A percentile compares a stretch with the other conserved stretches of the same genome.
These are phyloP conservation scores for Cladopsammia gracilis DNA, from an alignment of 64 coral and sea anemone species.

Conservation along the genomic window DNA sequence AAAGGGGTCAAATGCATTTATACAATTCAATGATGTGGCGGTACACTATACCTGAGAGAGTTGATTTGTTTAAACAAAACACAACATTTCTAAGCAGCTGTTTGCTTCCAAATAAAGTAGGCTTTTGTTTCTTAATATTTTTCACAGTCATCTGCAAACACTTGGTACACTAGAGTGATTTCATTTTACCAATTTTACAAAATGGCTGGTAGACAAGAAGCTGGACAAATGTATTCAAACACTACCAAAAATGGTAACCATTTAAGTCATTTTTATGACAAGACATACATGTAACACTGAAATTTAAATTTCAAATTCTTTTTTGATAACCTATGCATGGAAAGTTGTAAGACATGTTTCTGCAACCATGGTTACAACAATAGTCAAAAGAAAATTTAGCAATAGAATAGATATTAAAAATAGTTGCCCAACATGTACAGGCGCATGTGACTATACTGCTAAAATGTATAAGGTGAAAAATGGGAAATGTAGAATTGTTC, in stretches of 20 bases:
- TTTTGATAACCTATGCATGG: background rate
- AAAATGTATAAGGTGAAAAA: too few relatives aligned
- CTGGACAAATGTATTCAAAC: background rate
- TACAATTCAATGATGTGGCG: background rate
- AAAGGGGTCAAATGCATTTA: background rate
- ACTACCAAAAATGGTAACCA: background rate
- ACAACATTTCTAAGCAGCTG: constrained; percentile 17
- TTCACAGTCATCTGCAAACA: constrained; percentile 16
- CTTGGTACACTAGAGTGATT: background rate
- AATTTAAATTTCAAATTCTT: background rate
- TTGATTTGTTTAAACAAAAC: constrained; percentile 14
- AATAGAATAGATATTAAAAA: background rate
- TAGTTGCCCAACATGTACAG: too few relatives aligned
- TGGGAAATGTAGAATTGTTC: too few relatives aligned
- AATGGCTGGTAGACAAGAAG: background rate
- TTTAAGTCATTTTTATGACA: background rate
- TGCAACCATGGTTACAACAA: background rate
- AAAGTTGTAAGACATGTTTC: background rate
- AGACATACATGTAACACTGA: background rate
- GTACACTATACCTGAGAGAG: background rate
- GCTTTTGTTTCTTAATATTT: constrained; percentile 33
- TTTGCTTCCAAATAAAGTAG: background rate
- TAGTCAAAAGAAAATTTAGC: background rate
- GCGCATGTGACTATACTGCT: too few relatives aligned
- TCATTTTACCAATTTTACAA: background rate